Conservation (phyloP, 2,888 invertebrate species). For the Diarsia rubi region DNA sequence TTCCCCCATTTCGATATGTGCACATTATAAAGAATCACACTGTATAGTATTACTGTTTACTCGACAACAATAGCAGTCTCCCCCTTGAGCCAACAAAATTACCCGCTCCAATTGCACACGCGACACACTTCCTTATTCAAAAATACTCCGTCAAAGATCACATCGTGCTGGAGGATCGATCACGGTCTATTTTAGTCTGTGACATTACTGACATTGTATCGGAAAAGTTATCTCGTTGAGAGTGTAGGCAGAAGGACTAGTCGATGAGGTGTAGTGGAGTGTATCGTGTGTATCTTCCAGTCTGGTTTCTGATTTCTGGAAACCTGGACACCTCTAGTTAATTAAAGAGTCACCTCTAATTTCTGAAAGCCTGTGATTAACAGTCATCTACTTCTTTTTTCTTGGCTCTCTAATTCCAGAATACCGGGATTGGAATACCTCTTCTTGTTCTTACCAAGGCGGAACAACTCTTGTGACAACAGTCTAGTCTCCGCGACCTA, state of each 20-base stretch:
- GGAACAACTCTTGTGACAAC: background rate
- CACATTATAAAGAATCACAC: too few relatives aligned
- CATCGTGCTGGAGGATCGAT: constrained; percentile 65
- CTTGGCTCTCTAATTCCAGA: background rate
- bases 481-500: background rate
- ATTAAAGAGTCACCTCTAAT: background rate
- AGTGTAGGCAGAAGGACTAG: constrained; percentile 24
- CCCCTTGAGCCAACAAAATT: constrained; percentile 37
- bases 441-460: background rate
- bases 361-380: background rate
- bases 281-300: background rate
- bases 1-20: too few relatives aligned
- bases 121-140: constrained; percentile 60
- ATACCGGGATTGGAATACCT: background rate
- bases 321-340: background rate
- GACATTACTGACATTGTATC: constrained; percentile 61
- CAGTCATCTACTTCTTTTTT: background rate
- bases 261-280: background rate
- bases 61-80: constrained; percentile 6
- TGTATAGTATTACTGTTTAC: constrained; percentile 5
- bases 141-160: constrained; percentile 66
- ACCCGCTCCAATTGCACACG: constrained; percentile 50
- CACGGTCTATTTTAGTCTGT: constrained; percentile 60
- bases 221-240: background rate
- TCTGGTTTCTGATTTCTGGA: background rate